phyloP scores from a whole-genome alignment of 2,797 vertebrate genomes.

The Hypotaenidia philippensis region DNA sequence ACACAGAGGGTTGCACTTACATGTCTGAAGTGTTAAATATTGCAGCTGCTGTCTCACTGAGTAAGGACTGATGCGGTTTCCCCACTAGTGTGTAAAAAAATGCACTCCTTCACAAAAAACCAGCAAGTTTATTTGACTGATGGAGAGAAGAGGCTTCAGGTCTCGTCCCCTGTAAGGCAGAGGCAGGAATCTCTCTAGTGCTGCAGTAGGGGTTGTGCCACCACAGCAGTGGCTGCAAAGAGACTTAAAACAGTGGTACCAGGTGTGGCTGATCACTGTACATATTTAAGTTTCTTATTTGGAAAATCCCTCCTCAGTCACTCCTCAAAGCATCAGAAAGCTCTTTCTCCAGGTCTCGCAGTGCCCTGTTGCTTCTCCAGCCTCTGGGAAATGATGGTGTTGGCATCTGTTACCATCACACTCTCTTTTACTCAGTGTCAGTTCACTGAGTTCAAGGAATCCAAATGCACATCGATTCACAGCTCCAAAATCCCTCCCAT shows the following conservation, averaged over 20 bases:
- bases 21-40: not conserved
- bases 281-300: not conserved
- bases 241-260: not conserved
- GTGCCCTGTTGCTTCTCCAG: not conserved
- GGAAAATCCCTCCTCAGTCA: not conserved
- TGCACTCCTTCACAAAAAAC: not conserved
- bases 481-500: not conserved
- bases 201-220: not conserved
- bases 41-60: not conserved
- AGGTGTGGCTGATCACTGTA: not conserved
- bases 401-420: not conserved
- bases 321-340: not conserved
- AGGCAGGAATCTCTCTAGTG: not conserved
- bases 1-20: not conserved
- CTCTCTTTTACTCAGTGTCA: not conserved
- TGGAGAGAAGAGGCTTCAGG: not conserved
- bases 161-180: not conserved
- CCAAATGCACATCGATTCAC: not conserved
- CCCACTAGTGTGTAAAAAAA: not conserved
- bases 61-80: not conserved
- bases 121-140: not conserved
- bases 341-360: accelerated
- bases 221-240: not conserved
- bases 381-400: accelerated
- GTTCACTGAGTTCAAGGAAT: not conserved